A percentile compares a stretch with the other conserved stretches of the same genome.
phyloP scores from a whole-genome alignment of 2,113 vertebrate species.

The Oreotrochilus melanogaster region DNA sequence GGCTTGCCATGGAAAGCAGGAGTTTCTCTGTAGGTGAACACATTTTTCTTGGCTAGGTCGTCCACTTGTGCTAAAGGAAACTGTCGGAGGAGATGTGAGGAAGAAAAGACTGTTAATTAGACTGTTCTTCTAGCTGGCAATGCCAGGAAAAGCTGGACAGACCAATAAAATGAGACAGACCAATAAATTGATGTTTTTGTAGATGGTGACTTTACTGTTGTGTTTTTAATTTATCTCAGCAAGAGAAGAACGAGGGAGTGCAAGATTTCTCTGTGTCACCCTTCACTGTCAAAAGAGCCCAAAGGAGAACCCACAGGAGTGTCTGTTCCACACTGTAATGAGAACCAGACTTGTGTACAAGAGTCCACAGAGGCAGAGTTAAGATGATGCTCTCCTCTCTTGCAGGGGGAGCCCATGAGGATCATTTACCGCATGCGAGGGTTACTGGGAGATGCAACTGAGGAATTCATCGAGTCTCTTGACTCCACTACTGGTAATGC shows the following conservation, averaged over 20 bases:
- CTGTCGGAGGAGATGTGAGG: not conserved
- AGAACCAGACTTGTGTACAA: fast-evolving
- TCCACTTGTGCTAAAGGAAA: not conserved
- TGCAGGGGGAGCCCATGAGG: constrained; percentile 97
- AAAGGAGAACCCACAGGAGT: not conserved
- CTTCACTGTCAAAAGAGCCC: not conserved
- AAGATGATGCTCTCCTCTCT: not conserved
- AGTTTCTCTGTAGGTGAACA: not conserved
- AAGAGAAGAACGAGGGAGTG: not conserved
- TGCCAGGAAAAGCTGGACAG: not conserved
- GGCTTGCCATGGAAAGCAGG: not conserved
- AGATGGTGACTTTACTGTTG: not conserved
- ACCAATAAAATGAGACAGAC: not conserved
- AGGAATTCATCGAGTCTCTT: constrained; percentile 97
- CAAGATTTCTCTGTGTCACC: not conserved
- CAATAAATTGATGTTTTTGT: not conserved
- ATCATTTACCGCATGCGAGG: constrained; percentile 99
- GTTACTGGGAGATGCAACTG: constrained; percentile 95
- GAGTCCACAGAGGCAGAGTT: not conserved
- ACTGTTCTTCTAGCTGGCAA: not conserved
- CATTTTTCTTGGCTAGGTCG: not conserved
- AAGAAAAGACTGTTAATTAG: not conserved
- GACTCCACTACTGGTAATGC: constrained; percentile 94
- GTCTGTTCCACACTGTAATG: not conserved
- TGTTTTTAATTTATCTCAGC: not conserved